Percentiles rank a stretch among this genome's conserved stretches.
phyloP scores from a whole-genome alignment of 2,888 invertebrate genomes.

The Meiosimyza decipiens region DNA sequence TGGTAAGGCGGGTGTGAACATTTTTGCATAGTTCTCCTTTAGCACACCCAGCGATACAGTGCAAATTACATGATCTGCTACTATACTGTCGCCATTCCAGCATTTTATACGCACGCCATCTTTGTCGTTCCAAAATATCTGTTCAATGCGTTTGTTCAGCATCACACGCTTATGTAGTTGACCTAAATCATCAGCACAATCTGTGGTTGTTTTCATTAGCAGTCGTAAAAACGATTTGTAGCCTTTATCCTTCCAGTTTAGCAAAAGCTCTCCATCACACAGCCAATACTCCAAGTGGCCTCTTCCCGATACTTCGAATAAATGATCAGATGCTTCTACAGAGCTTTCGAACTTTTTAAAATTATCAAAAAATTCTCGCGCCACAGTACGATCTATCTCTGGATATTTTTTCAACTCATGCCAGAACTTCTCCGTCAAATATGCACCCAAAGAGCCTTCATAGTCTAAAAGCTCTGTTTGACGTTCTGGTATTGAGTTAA shows the following conservation, averaged over 20 bases:
- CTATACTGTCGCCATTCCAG: conserved; percentile 41
- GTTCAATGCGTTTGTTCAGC: conserved; percentile 41
- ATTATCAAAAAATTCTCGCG: conserved; percentile 71
- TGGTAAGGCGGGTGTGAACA: conserved; percentile 69
- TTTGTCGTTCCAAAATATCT: conserved; percentile 39
- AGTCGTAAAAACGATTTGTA: conserved; percentile 76
- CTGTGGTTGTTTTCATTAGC: conserved; percentile 67
- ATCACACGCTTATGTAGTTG: conserved; percentile 52
- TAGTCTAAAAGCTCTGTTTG: conserved; percentile 57
- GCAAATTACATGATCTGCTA: conserved; percentile 54
- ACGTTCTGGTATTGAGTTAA: conserved; percentile 61
- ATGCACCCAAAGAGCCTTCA: conserved; percentile 61
- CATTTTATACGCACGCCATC: conserved; percentile 57
- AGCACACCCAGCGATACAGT: conserved; percentile 73
- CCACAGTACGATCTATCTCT: conserved; percentile 63
- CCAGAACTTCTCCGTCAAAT: conserved; percentile 57
- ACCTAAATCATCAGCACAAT: conserved; percentile 49
- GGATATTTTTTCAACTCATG: conserved; percentile 50
- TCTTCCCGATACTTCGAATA: conserved; percentile 76
- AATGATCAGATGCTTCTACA: conserved; percentile 72
- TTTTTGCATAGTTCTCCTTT: conserved; percentile 64
- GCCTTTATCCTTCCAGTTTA: conserved; percentile 81
- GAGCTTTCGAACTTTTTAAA: conserved; percentile 68
- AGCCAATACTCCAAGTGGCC: conserved; percentile 74
- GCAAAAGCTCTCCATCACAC: conserved; percentile 76